A percentile compares a stretch with the other conserved stretches of the same genome.
Conservation (phyloP, 2,113 vertebrate species). For the Holacanthus passer region DNA sequence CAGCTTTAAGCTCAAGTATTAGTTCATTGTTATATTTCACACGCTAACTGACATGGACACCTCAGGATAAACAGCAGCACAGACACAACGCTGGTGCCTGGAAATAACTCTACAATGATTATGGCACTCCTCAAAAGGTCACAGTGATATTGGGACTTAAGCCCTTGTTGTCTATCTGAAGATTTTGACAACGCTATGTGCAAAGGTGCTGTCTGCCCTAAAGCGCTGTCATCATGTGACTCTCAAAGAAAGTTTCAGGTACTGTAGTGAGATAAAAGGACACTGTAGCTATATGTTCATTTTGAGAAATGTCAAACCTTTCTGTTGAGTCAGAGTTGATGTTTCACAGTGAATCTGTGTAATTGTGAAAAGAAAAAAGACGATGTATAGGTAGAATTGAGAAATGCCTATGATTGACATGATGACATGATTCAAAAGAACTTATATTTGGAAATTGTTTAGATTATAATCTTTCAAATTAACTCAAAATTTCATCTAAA, state of each 20-base stretch:
- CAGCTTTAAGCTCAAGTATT: constrained; percentile 55
- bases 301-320: too few species aligned
- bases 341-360: background rate
- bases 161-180: constrained; percentile 39
- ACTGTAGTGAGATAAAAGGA: background rate
- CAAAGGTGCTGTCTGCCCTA: constrained; percentile 58
- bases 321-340: too few species aligned
- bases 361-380: background rate
- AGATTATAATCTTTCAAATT: background rate
- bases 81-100: background rate
- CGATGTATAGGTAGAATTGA: background rate
- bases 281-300: background rate
- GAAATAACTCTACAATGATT: constrained; percentile 18
- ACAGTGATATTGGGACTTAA: constrained; percentile 59
- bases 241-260: background rate
- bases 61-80: constrained; percentile 9
- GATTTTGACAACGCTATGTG: constrained; percentile 49
- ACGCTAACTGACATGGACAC: constrained; percentile 37
- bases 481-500: too few species aligned
- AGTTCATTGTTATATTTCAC: constrained; percentile 62
- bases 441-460: background rate
- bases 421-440: background rate
- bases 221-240: background rate
- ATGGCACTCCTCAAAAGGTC: constrained; percentile 68
- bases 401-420: background rate